Evolutionary conservation across 2,888 invertebrate species (phyloP).

Genomic region (Hypsopygia costalis): DNA sequence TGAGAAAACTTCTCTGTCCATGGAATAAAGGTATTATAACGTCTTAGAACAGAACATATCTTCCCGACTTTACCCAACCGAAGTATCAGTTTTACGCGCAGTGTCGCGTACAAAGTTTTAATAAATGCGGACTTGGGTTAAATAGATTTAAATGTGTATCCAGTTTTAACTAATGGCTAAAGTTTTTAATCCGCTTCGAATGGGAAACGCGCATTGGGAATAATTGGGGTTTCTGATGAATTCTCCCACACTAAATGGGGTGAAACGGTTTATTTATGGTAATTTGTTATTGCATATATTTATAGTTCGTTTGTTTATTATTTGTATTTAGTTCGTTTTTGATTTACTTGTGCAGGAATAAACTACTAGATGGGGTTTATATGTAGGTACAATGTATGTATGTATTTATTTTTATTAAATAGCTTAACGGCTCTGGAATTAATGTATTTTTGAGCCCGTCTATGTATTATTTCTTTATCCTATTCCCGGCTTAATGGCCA

Average conservation of each 20-base stretch:
- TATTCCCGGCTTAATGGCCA: no score
- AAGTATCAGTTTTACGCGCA: neutral
- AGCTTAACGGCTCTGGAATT: no score
- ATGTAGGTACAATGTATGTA: no score
- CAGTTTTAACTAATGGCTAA: slow-evolving; percentile 6
- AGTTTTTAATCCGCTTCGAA: slow-evolving; percentile 5
- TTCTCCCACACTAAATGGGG: neutral
- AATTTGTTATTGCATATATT: neutral
- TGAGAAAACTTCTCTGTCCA: no score
- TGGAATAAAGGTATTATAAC: no score
- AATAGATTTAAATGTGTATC: slow-evolving; percentile 7
- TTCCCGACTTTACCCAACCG: neutral
- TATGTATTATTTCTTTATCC: no score
- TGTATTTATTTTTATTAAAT: no score
- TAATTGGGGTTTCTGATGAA: neutral
- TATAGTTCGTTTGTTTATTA: neutral
- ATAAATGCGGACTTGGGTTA: slow-evolving; percentile 1
- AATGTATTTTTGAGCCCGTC: no score
- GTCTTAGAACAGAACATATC: no score
- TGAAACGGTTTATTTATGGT: neutral
- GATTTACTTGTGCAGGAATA: no score
- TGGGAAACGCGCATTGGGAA: slow-evolving; percentile 2
- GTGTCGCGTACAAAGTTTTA: neutral
- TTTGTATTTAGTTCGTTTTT: no score
- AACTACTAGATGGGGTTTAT: no score